phyloP scores from a whole-genome alignment of 2,113 vertebrate genomes.

The Carassius auratus region DNA sequence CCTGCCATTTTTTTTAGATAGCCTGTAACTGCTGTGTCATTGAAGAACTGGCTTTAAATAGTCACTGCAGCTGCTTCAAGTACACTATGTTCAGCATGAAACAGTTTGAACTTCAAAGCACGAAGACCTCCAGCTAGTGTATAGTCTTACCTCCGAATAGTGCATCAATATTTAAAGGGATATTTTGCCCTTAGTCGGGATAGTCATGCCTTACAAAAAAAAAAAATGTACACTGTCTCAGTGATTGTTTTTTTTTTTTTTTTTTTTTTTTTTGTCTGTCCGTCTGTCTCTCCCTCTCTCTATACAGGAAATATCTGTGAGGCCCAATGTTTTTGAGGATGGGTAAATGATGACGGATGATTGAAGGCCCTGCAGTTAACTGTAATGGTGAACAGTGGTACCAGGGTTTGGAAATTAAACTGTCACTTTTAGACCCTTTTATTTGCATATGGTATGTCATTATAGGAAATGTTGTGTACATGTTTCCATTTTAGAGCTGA shows the following conservation, averaged over 20 bases:
- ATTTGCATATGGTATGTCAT: not conserved
- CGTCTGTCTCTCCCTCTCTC: no score
- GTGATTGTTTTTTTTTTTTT: not conserved
- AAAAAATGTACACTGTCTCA: no score
- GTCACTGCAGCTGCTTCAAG: not conserved
- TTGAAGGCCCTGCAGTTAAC: not conserved
- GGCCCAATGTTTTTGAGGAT: no score
- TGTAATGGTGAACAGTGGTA: not conserved
- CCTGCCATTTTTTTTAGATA: not conserved
- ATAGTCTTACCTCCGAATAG: not conserved
- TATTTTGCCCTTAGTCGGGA: no score
- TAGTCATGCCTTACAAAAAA: no score
- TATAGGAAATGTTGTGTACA: not conserved
- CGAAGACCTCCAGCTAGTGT: not conserved
- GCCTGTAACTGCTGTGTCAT: not conserved
- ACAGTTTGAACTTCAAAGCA: not conserved
- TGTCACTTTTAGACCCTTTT: constrained; percentile 20
- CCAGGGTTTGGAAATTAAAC: not conserved
- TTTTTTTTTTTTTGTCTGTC: no score
- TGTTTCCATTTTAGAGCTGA: constrained; percentile 19
- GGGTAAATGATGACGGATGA: not conserved
- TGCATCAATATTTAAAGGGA: not conserved
- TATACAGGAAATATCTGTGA: not conserved
- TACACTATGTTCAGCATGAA: not conserved
- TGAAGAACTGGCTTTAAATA: not conserved